These are phyloP conservation scores for Dasypogon diadema DNA, from an alignment of 2,888 invertebrate genomes.

Conservation along the genomic window DNA sequence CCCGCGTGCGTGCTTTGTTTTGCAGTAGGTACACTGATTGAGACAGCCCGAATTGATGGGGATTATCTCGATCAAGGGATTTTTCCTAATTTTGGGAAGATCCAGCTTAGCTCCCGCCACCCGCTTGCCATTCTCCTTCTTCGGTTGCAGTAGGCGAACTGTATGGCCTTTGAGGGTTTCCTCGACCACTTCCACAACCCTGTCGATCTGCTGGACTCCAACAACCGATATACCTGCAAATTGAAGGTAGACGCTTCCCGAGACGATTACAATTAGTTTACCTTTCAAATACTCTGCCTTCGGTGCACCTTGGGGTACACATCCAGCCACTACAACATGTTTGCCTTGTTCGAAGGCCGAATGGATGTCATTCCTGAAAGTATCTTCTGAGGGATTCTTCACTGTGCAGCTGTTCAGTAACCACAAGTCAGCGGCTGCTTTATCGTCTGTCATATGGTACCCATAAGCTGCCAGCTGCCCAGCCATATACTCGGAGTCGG, in stretches of 20 bases:
- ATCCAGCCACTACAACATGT: slow-evolving; percentile 95
- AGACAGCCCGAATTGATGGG: slow-evolving; percentile 96
- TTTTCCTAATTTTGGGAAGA: slow-evolving; percentile 94
- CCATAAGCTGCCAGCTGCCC: slow-evolving; percentile 91
- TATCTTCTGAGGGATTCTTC: slow-evolving; percentile 96
- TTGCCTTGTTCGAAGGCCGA: slow-evolving; percentile 80
- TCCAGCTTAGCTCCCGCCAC: slow-evolving; percentile 88
- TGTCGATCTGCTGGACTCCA: slow-evolving; percentile 98
- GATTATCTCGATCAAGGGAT: slow-evolving; percentile 97
- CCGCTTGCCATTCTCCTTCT: slow-evolving; percentile 82
- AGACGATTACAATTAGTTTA: neutral
- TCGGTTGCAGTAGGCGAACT: slow-evolving; percentile 83
- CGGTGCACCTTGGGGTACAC: slow-evolving; percentile 95
- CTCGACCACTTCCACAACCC: slow-evolving; percentile 97
- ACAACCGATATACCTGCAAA: slow-evolving; percentile 84
- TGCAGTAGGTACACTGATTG: slow-evolving; percentile 99
- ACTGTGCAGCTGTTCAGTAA: slow-evolving; percentile 98
- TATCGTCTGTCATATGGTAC: slow-evolving; percentile 85
- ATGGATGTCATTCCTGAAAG: slow-evolving; percentile 89
- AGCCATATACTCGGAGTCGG: slow-evolving; percentile 99
- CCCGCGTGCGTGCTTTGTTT: slow-evolving; percentile 97
- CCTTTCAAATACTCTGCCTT: slow-evolving; percentile 72
- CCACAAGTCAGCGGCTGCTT: slow-evolving; percentile 90
- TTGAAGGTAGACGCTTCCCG: too few species aligned
- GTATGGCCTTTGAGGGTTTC: slow-evolving; percentile 94